Evolutionary conservation across 2,797 vertebrate species (phyloP).

Genomic region (Morelia viridis): DNA sequence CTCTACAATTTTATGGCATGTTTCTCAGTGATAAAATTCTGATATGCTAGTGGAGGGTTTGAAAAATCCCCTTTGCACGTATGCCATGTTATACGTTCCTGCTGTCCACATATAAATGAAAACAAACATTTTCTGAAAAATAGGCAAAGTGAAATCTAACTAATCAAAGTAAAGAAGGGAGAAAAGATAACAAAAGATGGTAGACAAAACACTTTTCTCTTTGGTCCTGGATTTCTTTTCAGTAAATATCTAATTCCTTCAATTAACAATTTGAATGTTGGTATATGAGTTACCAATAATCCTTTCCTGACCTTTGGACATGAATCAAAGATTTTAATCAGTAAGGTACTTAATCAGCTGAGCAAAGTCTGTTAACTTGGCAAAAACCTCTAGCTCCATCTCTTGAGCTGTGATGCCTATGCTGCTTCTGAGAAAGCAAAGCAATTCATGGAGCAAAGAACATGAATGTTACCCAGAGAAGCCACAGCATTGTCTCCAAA

Average conservation of each 20-base stretch:
- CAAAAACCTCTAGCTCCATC: conserved; percentile 74
- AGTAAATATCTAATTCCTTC: conserved; percentile 58
- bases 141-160: background rate
- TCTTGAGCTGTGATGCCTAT: conserved; percentile 61
- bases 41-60: background rate
- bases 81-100: background rate
- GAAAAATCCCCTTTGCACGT: no score
- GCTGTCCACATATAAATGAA: background rate
- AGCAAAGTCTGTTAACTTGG: conserved; percentile 42
- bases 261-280: conserved; percentile 65
- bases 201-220: conserved; percentile 15
- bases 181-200: conserved; percentile 28
- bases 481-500: background rate
- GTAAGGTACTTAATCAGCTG: conserved; percentile 32
- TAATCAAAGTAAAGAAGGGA: conserved; percentile 4
- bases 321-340: conserved; percentile 34
- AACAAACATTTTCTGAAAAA: background rate
- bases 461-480: background rate
- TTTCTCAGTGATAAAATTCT: no score
- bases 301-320: conserved; percentile 26
- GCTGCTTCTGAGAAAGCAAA: conserved; percentile 48
- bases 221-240: conserved; percentile 35
- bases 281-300: conserved; percentile 59
- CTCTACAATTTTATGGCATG: background rate
- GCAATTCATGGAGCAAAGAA: background rate